Percentiles rank a stretch among this genome's conserved stretches.
Conservation (phyloP, 2,113 vertebrate species). For the Zapus hudsonius region DNA sequence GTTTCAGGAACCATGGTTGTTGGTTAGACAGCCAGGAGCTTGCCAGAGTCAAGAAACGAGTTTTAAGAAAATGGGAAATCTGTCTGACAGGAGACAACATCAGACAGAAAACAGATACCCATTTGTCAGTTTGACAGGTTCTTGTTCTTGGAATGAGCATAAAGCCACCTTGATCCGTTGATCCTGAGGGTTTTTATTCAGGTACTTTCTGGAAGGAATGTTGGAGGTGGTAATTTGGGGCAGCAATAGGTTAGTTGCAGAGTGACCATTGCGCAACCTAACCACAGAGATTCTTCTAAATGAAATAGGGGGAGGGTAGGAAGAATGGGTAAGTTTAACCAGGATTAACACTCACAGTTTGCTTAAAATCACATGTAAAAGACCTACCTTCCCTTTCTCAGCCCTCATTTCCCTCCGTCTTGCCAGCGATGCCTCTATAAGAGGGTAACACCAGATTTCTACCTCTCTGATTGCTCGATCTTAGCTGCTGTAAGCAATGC, state of each 20-base stretch:
- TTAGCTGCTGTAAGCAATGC: not conserved
- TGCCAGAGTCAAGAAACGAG: conserved; percentile 21
- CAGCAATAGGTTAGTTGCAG: conserved; percentile 38
- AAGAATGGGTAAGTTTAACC: not conserved
- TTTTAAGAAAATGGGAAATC: conserved; percentile 52
- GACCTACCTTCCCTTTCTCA: not conserved
- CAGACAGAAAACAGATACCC: not conserved
- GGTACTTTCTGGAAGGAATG: conserved; percentile 22
- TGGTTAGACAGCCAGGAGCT: conserved; percentile 16
- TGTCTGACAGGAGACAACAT: not conserved
- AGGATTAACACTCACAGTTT: conserved; percentile 12
- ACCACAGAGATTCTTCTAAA: conserved; percentile 47
- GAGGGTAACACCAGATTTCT: conserved; percentile 14
- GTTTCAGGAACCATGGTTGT: not conserved
- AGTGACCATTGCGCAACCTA: conserved; percentile 13
- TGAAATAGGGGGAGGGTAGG: conserved; percentile 16
- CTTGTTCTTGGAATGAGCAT: conserved; percentile 37
- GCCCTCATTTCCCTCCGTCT: conserved; percentile 54
- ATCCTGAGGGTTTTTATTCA: conserved; percentile 50
- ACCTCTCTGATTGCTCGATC: conserved; percentile 33
- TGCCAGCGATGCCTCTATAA: not conserved
- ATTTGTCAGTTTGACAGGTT: conserved; percentile 61
- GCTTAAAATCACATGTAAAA: conserved; percentile 50
- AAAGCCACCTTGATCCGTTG: conserved; percentile 20
- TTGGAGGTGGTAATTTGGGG: not conserved